Conservation (phyloP, 2,797 vertebrate genomes). For the Bucorvus abyssinicus region DNA sequence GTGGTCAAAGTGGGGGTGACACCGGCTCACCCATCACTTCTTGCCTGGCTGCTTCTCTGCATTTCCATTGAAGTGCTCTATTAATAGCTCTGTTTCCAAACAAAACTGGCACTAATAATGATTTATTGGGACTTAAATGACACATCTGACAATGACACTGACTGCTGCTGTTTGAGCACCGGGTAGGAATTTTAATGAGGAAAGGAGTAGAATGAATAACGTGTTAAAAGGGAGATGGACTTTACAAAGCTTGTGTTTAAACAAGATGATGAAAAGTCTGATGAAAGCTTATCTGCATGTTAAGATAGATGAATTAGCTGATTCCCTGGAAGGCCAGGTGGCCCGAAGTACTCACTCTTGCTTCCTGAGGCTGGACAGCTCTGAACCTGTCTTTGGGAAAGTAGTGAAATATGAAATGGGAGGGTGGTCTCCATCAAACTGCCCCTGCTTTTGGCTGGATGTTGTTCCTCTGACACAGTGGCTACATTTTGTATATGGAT, state of each 20-base stretch:
- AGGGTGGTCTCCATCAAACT: background rate
- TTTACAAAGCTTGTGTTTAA: conserved; percentile 31
- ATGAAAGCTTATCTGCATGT: conserved; percentile 16
- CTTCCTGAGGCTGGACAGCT: background rate
- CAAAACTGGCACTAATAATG: background rate
- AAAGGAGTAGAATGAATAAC: background rate
- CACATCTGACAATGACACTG: conserved; percentile 36
- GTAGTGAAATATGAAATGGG: background rate
- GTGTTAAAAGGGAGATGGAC: background rate
- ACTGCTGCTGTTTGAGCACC: conserved; percentile 14
- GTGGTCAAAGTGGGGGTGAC: background rate
- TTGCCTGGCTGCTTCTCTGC: background rate
- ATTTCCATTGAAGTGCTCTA: background rate
- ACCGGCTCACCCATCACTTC: background rate
- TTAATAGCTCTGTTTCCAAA: conserved; percentile 36
- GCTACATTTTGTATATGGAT: background rate
- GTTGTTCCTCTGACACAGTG: background rate
- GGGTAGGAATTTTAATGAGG: conserved; percentile 45
- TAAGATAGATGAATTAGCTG: background rate
- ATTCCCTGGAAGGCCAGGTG: background rate
- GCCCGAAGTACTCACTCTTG: background rate
- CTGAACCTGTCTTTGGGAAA: background rate
- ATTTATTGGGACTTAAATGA: conserved; percentile 38
- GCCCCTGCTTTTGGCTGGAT: background rate
- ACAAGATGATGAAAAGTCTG: conserved; percentile 26